These are phyloP conservation scores for Hippocampus comes DNA, from an alignment of 2,113 vertebrate genomes.

Conservation along the genomic window DNA sequence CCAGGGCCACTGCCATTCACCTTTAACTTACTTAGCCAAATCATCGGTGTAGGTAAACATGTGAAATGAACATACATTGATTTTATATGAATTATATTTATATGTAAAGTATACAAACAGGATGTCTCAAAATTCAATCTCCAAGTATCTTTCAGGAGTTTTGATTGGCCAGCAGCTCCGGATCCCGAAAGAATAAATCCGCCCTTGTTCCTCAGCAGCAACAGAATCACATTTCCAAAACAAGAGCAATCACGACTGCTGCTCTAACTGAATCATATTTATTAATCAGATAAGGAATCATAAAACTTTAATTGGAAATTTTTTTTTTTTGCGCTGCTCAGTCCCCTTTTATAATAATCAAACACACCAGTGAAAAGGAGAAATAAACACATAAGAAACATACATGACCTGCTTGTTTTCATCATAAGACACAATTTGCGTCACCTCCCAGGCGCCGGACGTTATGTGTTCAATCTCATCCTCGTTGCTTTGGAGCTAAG, in stretches of 20 bases:
- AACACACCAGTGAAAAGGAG: neutral
- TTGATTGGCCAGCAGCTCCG: neutral
- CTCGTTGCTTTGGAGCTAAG: constrained; percentile 69
- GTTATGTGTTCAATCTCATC: constrained; percentile 85
- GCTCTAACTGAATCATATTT: too few relatives aligned
- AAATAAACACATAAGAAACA: constrained; percentile 44
- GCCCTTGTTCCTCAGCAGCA: too few relatives aligned
- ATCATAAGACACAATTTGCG: constrained; percentile 85
- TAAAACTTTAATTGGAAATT: too few relatives aligned
- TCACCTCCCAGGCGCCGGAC: constrained; percentile 94
- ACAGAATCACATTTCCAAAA: neutral
- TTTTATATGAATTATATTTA: too few relatives aligned
- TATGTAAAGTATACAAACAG: too few relatives aligned
- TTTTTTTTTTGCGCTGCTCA: too few relatives aligned
- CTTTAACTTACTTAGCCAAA: too few relatives aligned
- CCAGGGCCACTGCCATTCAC: neutral
- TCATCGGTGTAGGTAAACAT: too few relatives aligned
- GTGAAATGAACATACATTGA: too few relatives aligned
- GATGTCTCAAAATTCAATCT: too few relatives aligned
- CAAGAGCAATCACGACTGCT: neutral
- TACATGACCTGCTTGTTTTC: constrained; percentile 85
- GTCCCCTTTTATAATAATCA: too few relatives aligned
- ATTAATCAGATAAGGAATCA: too few relatives aligned
- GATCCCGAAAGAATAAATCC: neutral
- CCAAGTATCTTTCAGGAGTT: neutral